Evolutionary conservation across 2,113 vertebrate species (phyloP), one percentile per base, ranked within the genome.

Genomic region (Cepphus grylle): DNA sequence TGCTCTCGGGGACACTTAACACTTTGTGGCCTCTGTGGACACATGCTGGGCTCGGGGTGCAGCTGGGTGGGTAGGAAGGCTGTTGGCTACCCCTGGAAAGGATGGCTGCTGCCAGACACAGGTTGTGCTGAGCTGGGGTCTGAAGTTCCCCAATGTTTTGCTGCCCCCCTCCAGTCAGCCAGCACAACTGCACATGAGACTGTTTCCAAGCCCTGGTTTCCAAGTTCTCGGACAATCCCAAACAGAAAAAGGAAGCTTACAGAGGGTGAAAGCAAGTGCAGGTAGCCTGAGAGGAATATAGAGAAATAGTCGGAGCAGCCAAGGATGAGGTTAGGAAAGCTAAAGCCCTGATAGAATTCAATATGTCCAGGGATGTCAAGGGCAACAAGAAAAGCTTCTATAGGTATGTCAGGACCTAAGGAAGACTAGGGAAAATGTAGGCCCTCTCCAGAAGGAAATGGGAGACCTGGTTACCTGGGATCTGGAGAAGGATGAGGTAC

Each of bases 21-120:
- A 26, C 45, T 69, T 42, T 42, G 18, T 77, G 56, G 20, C 34
- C 40, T 16, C 8, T 50, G 40, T 56, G 53, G 29, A 7, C 2
- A 4, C 12, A 34, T 45, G n/a, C 40, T 59, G 72, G 72, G 32
- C 18, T 73, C 77, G 30, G 55, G 63, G 23, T 70, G 69, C 40
- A 53, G 30, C 32, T 43, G 65, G 32, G 25, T 43, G 52, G 30
- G 12, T 62, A 21, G 11, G 25, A 74, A 53, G 30, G 50, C 61
- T 74, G 30, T 30, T 4, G 8, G 18, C 45, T 45, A 0, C 30
- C 22, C 11, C 61, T 70, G 50, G 15, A 36, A 55, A 53, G 17
- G 17, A 23, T 3, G 1, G 3, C 23, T 62, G 50, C 16, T 1
- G 2, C 17, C 18, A n/a, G 36, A 18, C 6, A 6, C 16, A 5